A percentile compares a stretch with the other conserved stretches of the same genome.
Evolutionary conservation across 53 echinoderm and acorn worm species (phyloP).

Genomic region (Temnopleurus reevesii): DNA sequence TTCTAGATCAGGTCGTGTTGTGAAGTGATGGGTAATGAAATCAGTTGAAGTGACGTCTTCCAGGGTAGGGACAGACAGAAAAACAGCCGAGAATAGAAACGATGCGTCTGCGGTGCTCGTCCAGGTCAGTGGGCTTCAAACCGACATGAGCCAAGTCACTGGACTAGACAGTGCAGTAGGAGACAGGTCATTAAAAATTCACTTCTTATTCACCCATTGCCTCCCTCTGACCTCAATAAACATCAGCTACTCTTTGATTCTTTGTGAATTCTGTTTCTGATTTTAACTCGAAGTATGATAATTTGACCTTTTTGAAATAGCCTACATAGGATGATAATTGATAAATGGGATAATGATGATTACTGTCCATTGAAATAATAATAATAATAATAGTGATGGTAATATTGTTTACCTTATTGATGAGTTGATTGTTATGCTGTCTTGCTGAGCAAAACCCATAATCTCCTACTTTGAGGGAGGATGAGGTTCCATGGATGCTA

Average conservation of each 20-base stretch:
- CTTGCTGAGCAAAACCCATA: too few species aligned
- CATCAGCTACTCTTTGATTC: not conserved
- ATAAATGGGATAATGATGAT: not conserved
- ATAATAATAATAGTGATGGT: not conserved
- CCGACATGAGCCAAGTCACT: slow-evolving; percentile 16
- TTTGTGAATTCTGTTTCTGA: not conserved
- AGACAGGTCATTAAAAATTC: slow-evolving; percentile 37
- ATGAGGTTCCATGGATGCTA: too few species aligned
- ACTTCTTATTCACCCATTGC: slow-evolving; percentile 31
- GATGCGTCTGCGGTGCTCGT: not conserved
- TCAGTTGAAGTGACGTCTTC: slow-evolving; percentile 33
- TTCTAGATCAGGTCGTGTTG: slow-evolving; percentile 1
- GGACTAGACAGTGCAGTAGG: slow-evolving; percentile 11
- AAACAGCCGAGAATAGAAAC: slow-evolving; percentile 53
- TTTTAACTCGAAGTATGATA: not conserved
- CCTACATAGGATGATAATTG: not conserved
- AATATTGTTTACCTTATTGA: not conserved
- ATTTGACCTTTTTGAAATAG: not conserved
- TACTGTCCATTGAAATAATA: not conserved
- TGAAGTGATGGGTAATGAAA: slow-evolving; percentile 49
- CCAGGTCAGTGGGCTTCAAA: not conserved
- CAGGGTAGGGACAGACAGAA: slow-evolving; percentile 47
- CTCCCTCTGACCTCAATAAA: slow-evolving; percentile 11
- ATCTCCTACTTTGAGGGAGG: too few species aligned
- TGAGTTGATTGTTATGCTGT: too few species aligned